Evolutionary conservation across 2,797 vertebrate species (phyloP), one percentile per base, ranked within the genome.

Genomic region (Acanthurus tractus): DNA sequence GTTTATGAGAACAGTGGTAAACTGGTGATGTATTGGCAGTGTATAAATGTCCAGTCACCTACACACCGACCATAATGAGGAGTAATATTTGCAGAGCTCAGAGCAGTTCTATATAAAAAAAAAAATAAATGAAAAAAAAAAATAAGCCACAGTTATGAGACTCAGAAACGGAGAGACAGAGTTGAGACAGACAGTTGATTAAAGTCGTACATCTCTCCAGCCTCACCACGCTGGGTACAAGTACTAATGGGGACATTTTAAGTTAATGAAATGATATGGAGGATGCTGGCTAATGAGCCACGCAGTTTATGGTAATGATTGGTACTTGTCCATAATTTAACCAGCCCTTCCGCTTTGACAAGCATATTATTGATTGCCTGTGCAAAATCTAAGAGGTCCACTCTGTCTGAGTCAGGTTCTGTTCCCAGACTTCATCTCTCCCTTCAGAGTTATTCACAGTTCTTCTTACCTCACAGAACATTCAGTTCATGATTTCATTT

Each of bases 1-100:
- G 52, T 91, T 90, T 89, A 88, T 71, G 82, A 78, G 86, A 79
- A 87, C 65, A 82, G 73, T 58, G 72, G 83, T 88, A 88, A 91
- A 91, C 70, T 66, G 8, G 57, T 84, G 88, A 86, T 84, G 77
- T 76, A 88, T 78, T 79, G 69, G 77, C 58, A 57, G 61, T 38
- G 49, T 79, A 56, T 70, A 83, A 76, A 78, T 82, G 78, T 81
- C 81, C 84, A 89, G 74, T 79, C 44, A 66, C 74, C 68, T 71
- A 76, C 62, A 78, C 25, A 78, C 54, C 29, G 29, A 69, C 58
- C 44, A 57, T 76, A 61, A 88, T 90, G 81, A 78, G 46, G 82
- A 62, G 53, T 63, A 71, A 70, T 71, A 84, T 83, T 83, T 68
- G 61, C 66, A 34, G 34, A 70, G 49, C 55, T 71, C 15, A 65